phyloP scores from a whole-genome alignment of 2,797 vertebrate genomes.

The Crocodylus rhombifer region DNA sequence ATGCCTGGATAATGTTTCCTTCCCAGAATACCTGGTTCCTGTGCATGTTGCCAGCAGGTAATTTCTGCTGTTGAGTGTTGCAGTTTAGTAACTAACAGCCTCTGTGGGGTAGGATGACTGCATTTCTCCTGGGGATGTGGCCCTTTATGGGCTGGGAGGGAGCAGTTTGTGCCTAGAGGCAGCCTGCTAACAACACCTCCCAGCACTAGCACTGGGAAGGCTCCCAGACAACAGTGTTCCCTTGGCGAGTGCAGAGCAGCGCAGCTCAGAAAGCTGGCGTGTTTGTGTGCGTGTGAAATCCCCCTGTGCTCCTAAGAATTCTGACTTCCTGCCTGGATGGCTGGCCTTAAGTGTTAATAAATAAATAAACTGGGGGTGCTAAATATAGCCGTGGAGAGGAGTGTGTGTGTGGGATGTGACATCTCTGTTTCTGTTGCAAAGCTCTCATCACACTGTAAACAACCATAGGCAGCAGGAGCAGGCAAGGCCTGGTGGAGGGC shows the following conservation, averaged over 20 bases:
- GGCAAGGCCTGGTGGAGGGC: no score
- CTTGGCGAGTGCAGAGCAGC: background rate
- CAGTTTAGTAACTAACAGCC: background rate
- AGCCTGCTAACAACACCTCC: no score
- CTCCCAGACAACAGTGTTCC: no score
- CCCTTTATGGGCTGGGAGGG: background rate
- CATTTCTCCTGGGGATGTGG: background rate
- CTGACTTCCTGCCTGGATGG: background rate
- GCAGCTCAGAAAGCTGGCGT: background rate
- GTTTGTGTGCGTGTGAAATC: no score
- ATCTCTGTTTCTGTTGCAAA: no score
- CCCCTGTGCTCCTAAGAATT: background rate
- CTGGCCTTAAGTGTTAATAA: background rate
- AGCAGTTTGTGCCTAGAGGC: no score
- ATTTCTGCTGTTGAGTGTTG: background rate
- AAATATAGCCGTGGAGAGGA: no score
- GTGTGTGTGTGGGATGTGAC: no score
- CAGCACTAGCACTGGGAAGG: no score
- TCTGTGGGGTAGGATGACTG: background rate
- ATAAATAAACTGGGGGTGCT: background rate
- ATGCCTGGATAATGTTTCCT: background rate
- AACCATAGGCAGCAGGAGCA: no score
- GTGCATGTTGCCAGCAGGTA: background rate
- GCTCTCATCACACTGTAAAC: no score
- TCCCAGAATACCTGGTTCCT: background rate